Evolutionary conservation across 2,113 vertebrate species (phyloP).

Genomic region (Acrocephalus kingi): DNA sequence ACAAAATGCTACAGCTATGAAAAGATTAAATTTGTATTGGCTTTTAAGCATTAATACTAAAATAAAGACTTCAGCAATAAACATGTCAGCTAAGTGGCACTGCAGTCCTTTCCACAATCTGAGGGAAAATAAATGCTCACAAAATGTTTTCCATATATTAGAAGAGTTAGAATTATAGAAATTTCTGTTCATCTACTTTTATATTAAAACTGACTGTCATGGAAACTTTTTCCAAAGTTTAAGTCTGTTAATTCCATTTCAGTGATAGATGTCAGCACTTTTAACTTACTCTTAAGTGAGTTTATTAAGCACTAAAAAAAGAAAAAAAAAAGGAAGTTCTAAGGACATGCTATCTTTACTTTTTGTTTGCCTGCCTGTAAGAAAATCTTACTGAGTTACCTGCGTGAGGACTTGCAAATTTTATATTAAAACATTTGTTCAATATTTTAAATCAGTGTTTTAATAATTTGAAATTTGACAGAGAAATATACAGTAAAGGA

Average conservation of each 20-base stretch:
- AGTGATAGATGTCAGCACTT: not conserved
- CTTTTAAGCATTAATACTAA: constrained; percentile 41
- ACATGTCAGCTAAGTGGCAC: constrained; percentile 25
- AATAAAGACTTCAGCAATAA: constrained; percentile 53
- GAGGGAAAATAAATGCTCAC: not conserved
- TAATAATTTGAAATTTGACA: not conserved
- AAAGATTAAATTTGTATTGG: constrained; percentile 49
- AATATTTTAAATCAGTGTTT: not conserved
- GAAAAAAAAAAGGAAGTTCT: not conserved
- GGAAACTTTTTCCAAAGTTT: not conserved
- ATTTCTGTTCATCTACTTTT: not conserved
- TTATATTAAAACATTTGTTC: not conserved
- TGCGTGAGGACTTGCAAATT: not conserved
- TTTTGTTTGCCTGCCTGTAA: constrained; percentile 25
- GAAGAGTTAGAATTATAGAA: not conserved
- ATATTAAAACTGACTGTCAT: not conserved
- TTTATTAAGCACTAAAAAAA: not conserved
- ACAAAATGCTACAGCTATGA: constrained; percentile 4
- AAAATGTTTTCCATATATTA: not conserved
- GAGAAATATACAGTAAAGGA: not conserved
- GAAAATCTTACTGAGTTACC: constrained; percentile 14
- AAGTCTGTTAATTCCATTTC: not conserved
- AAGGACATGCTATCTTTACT: constrained; percentile 22
- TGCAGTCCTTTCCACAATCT: not conserved
- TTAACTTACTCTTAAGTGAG: not conserved